Percentiles rank a stretch among this genome's conserved stretches.
Evolutionary conservation across 1,140 invertebrate genomes (phyloP).

Genomic region (Wiebesia pumilae): DNA sequence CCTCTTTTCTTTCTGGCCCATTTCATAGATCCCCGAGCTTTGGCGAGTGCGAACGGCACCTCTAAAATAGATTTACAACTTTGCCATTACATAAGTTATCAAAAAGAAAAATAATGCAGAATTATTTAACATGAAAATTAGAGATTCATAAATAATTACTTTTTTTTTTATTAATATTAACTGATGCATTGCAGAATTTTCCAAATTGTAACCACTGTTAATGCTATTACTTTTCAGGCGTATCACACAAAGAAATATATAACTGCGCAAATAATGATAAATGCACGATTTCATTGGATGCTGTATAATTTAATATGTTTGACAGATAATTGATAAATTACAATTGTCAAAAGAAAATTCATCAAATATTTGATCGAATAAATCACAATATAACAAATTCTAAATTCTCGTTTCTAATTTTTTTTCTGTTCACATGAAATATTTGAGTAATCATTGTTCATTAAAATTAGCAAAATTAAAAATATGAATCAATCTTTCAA

Average conservation of each 20-base stretch:
- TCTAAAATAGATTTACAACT: neutral
- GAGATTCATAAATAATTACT: too few relatives aligned
- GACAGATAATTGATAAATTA: neutral
- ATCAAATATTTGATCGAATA: too few relatives aligned
- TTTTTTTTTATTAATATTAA: too few relatives aligned
- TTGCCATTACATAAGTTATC: neutral
- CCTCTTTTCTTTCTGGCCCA: slow-evolving; percentile 18
- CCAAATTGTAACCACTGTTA: neutral
- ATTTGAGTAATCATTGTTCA: neutral
- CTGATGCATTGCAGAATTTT: too few relatives aligned
- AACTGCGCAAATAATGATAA: neutral
- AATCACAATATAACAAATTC: neutral
- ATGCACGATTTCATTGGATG: neutral
- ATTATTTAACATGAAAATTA: too few relatives aligned
- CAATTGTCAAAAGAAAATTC: neutral
- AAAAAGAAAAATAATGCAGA: too few relatives aligned
- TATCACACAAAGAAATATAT: neutral
- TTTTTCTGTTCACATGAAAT: neutral
- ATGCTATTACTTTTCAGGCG: neutral
- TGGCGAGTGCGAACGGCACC: neutral
- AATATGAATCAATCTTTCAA: too few relatives aligned
- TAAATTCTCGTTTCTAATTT: neutral
- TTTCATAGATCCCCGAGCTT: neutral
- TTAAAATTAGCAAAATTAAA: too few relatives aligned
- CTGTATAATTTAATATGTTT: neutral